Evolutionary conservation across 2,113 vertebrate genomes (phyloP), one percentile per base, ranked within the genome.

Genomic region (Callocephalon fimbriatum): DNA sequence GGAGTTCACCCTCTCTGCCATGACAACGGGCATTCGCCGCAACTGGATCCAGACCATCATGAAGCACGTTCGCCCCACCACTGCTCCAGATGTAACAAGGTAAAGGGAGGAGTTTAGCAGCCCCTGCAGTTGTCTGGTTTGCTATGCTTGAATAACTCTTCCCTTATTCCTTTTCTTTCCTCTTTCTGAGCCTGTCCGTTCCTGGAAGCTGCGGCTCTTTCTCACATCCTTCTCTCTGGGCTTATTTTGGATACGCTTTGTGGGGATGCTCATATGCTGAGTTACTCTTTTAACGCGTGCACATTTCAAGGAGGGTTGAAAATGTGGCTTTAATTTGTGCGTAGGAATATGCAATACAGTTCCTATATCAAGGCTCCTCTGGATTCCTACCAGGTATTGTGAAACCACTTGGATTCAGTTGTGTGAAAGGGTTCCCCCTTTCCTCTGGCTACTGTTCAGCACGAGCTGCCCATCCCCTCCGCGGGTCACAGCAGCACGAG

Each of bases 21-120:
- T 99, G 99, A 99, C 99, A 0, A 99, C 99, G 7, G 99, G 99
- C 79, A 99, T 99, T 97, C 99, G 99, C 10, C 98, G 99, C 94
- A 99, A 99, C 96, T 99, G 99, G 99, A 99, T 99, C 96, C 99
- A 99, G 97, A 99, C 99, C 89, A 99, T 99, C 93, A 99, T 99
- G 99, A 99, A 99, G 96, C 99, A 99, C 2, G 99, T 99, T 63
- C 99, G 99, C 20, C 99, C 99, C 35, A 98, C 98, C 50, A 98
- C 99, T 6, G 98, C 99, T 74, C 99, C 99, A 0, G 99, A 99
- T 23, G 99, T 99, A 84, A 99, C 99, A 15, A 99, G 99, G 99
- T 99, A 97, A 98, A 98, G 58, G 56, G 21, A 18, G 29, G 14
- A 8, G 35, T 44, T 54, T 0, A 42, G 63, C 51, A 67, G 37